Evolutionary conservation across 2,113 vertebrate species (phyloP), one percentile per base, ranked within the genome.

Genomic region (Benitochromis conjunctus): DNA sequence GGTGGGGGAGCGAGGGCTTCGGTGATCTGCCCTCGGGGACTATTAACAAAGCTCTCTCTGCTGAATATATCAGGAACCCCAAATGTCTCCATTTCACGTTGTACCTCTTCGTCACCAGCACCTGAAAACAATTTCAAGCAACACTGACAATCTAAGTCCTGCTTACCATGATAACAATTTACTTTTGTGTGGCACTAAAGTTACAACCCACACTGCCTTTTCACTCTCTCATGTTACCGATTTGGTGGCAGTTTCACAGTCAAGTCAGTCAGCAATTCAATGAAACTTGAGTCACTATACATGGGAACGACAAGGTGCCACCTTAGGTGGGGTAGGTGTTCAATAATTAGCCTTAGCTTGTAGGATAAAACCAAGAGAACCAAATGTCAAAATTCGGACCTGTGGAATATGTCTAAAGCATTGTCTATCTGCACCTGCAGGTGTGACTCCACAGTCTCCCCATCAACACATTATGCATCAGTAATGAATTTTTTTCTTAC

Each of bases 21-120:
- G 1, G 91, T 95, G 1, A 96, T 5, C 10, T 43, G 84, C 1
- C 9, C 34, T 1, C 41, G 80, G 0, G 80, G 53, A 36, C 91
- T 86, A 7, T 91, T 56, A 6, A 79, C 55, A 0, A 80, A 86
- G 19, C 69, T 82, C 3, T 10, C 78, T 31, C 91, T 92, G 14
- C 56, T 14, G 69, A 90, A 92, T 0, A 93, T 64, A 56, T 79
- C 91, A 0, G 80, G 81, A 12, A 97, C 96, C 6, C 84, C 86
- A 1, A 92, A 58, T 3, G 82, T 19, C 1, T 31, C 48, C 2
- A 12, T 4, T 3, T 92, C 90, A 5, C 54, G 69, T 7, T 36
- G 57, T 0, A 13, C 54, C 4, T 86, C 90, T 3, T 93, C 89
- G 2, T 92, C 94, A 19, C 82, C 96, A 96, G 1, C 53, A 79